phyloP scores from a whole-genome alignment of 64 coral and sea anemone genomes.

The Anthopleura sola region DNA sequence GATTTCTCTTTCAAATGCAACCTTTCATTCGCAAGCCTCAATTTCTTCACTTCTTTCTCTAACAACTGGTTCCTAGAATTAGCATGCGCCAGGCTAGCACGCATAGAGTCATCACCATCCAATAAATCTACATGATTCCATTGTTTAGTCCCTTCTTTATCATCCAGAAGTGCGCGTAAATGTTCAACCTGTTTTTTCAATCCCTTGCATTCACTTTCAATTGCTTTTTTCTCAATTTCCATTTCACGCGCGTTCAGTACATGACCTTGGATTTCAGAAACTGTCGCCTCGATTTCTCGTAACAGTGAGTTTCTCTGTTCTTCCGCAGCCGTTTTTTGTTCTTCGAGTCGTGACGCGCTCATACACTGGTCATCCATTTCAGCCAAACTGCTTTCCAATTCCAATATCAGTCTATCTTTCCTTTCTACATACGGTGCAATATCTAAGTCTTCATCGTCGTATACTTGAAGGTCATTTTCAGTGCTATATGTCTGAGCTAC shows the following conservation, averaged over 20 bases:
- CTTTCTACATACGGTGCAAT: constrained; percentile 47
- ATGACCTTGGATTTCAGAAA: constrained; percentile 80
- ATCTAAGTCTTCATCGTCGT: constrained; percentile 42
- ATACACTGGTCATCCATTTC: constrained; percentile 70
- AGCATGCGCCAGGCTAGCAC: constrained; percentile 33
- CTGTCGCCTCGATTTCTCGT: constrained; percentile 76
- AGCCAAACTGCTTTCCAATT: constrained; percentile 73
- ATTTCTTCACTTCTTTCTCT: constrained; percentile 44
- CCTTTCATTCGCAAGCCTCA: constrained; percentile 62
- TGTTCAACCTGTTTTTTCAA: constrained; percentile 60
- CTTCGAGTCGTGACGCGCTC: constrained; percentile 52
- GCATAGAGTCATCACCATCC: constrained; percentile 22
- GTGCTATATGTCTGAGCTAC: background rate
- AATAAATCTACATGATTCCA: background rate
- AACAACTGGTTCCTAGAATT: constrained; percentile 25
- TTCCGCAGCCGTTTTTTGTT: constrained; percentile 59
- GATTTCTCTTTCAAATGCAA: constrained; percentile 67
- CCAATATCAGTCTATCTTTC: constrained; percentile 76
- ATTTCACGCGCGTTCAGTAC: constrained; percentile 71
- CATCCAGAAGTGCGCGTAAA: constrained; percentile 47
- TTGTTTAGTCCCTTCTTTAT: background rate
- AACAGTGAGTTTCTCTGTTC: constrained; percentile 62
- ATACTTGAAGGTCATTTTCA: background rate
- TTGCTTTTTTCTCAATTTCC: constrained; percentile 63
- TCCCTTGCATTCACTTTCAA: constrained; percentile 63